Evolutionary conservation across 1,140 invertebrate species (phyloP).

Genomic region (Drosophila sproati): DNA sequence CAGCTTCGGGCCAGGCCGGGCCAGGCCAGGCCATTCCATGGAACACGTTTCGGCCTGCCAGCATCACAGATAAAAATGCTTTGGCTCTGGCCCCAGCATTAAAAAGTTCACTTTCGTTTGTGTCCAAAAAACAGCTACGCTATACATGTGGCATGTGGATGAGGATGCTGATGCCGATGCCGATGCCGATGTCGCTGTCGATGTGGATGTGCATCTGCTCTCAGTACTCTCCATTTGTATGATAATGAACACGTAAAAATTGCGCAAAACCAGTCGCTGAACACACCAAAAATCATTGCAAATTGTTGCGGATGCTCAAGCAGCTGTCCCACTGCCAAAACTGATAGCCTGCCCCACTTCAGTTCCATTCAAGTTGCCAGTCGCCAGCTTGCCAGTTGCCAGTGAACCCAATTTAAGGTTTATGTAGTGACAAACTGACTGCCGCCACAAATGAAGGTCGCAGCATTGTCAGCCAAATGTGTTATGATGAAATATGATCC

Average conservation of each 20-base stretch:
- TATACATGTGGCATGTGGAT: conserved; percentile 12
- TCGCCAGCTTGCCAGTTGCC: not conserved
- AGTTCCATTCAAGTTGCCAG: not conserved
- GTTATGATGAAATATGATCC: conserved; percentile 47
- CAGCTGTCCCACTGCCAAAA: conserved; percentile 25
- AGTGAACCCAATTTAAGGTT: conserved; percentile 45
- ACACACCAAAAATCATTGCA: conserved; percentile 73
- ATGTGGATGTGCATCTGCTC: conserved; percentile 33
- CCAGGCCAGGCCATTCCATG: conserved; percentile 50
- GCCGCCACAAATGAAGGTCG: conserved; percentile 37
- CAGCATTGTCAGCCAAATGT: conserved; percentile 22
- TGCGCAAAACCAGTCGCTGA: conserved; percentile 69
- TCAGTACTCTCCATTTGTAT: conserved; percentile 58
- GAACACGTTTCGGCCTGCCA: conserved; percentile 67
- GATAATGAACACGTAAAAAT: conserved; percentile 79
- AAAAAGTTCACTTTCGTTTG: conserved; percentile 83
- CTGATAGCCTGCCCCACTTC: conserved; percentile 17
- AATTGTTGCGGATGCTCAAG: conserved; percentile 69
- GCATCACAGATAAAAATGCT: conserved; percentile 59
- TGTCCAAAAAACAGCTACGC: conserved; percentile 65
- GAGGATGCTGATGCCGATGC: not conserved
- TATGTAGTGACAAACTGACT: conserved; percentile 46
- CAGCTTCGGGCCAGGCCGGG: conserved; percentile 22
- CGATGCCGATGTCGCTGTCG: not conserved
- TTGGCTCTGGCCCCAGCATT: conserved; percentile 60